These are phyloP conservation scores for Zygogramma bicolorata DNA, from an alignment of 2,888 invertebrate species.

Conservation along the genomic window DNA sequence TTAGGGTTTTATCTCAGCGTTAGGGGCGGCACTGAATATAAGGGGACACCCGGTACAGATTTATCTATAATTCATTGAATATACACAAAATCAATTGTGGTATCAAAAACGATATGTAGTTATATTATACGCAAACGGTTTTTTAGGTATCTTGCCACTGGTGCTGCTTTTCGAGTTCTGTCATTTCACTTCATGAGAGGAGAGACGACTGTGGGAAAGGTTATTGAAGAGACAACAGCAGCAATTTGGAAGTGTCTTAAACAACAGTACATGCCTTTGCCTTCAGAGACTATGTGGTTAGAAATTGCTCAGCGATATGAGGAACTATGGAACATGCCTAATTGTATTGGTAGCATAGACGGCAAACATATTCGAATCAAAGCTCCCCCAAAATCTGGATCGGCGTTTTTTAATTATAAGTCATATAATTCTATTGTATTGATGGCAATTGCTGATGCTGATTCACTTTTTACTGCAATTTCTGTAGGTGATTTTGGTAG, in stretches of 20 bases:
- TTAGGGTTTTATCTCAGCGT: not conserved
- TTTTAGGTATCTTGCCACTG: slow-evolving; percentile 17
- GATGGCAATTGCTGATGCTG: slow-evolving; percentile 25
- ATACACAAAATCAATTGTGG: slow-evolving; percentile 20
- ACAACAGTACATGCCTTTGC: slow-evolving; percentile 22
- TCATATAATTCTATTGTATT: slow-evolving; percentile 29
- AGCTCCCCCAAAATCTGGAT: slow-evolving; percentile 19
- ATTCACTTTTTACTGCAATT: slow-evolving; percentile 21
- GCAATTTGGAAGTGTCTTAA: slow-evolving; percentile 22
- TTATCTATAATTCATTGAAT: slow-evolving; percentile 18
- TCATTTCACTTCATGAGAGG: slow-evolving; percentile 24
- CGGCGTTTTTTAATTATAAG: slow-evolving; percentile 28
- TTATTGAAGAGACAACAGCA: slow-evolving; percentile 19
- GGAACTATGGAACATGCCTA: slow-evolving; percentile 44
- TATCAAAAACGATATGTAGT: slow-evolving; percentile 14
- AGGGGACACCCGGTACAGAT: slow-evolving; percentile 14
- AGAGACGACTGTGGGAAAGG: slow-evolving; percentile 17
- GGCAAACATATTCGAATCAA: slow-evolving; percentile 43
- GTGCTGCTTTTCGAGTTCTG: slow-evolving; percentile 20
- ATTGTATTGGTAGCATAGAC: slow-evolving; percentile 41
- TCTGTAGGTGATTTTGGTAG: slow-evolving; percentile 32
- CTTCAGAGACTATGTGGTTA: slow-evolving; percentile 37
- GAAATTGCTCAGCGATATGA: slow-evolving; percentile 34
- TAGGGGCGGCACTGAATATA: slow-evolving; percentile 12
- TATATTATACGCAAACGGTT: slow-evolving; percentile 15